phyloP scores from a whole-genome alignment of 2,888 invertebrate genomes.

The Xanthostigma xanthostigma region DNA sequence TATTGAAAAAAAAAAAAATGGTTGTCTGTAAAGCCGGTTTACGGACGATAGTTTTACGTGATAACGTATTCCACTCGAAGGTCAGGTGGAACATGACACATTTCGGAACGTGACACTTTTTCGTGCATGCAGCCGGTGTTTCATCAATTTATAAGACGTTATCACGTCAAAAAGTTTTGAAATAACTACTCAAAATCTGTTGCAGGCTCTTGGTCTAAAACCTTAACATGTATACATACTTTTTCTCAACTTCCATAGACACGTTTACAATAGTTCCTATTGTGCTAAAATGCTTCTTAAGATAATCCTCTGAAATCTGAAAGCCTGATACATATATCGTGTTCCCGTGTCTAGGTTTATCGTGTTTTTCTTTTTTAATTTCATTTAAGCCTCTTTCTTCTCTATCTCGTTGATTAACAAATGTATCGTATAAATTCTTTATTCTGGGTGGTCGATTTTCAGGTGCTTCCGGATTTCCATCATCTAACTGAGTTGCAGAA shows the following conservation, averaged over 20 bases:
- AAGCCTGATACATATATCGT: conserved; percentile 71
- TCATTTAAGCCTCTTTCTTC: conserved; percentile 42
- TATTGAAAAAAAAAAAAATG: too few species aligned
- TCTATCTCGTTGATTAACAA: conserved; percentile 50
- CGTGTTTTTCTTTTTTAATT: conserved; percentile 34
- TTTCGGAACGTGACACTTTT: too few species aligned
- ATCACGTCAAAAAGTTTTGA: too few species aligned
- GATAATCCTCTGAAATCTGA: conserved; percentile 63
- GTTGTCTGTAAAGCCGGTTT: too few species aligned
- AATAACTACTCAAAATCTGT: too few species aligned
- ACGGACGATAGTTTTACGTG: too few species aligned
- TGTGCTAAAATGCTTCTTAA: conserved; percentile 58
- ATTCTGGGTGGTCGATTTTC: conserved; percentile 52
- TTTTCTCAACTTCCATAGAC: conserved; percentile 70
- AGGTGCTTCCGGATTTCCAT: conserved; percentile 38
- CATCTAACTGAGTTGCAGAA: conserved; percentile 66
- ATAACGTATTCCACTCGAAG: too few species aligned
- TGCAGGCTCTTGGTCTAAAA: too few species aligned
- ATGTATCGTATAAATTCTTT: conserved; percentile 62
- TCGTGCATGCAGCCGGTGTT: too few species aligned
- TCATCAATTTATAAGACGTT: too few species aligned
- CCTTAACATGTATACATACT: too few species aligned
- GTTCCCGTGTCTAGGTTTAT: conserved; percentile 59
- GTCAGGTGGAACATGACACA: too few species aligned
- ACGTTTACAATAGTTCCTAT: conserved; percentile 67